phyloP scores from a whole-genome alignment of 2,797 vertebrate species.

The Pseudocheirus occidentalis region DNA sequence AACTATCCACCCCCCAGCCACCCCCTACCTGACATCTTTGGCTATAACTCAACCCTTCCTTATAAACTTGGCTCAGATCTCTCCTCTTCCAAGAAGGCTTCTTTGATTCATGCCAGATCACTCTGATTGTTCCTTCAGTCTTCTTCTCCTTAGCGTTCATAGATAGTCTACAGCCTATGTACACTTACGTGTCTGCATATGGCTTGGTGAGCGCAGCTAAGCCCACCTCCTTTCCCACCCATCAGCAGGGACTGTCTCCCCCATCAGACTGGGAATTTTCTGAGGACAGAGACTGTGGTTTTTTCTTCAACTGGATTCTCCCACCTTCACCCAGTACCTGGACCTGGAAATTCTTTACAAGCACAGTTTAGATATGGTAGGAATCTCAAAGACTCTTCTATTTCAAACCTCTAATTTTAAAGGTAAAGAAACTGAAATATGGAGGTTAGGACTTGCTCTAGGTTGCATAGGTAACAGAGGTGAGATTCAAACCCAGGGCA shows the following conservation, averaged over 20 bases:
- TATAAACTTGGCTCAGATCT: neutral
- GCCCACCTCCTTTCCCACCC: neutral
- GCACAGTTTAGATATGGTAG: neutral
- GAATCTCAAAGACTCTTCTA: neutral
- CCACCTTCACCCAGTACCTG: neutral
- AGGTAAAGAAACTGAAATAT: neutral
- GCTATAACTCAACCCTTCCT: conserved; percentile 14
- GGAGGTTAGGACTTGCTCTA: neutral
- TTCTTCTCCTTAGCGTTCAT: neutral
- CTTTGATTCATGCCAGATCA: neutral
- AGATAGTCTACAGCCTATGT: neutral
- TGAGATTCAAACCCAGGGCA: neutral
- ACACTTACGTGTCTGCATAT: neutral
- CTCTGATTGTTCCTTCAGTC: neutral
- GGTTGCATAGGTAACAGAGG: neutral
- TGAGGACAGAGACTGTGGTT: neutral
- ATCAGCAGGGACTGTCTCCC: neutral
- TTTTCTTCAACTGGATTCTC: neutral
- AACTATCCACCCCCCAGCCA: neutral
- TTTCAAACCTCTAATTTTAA: neutral
- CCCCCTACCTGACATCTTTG: neutral
- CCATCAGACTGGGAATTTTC: neutral
- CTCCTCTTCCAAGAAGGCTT: conserved; percentile 41
- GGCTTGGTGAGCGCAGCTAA: accelerated
- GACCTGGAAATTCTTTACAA: neutral